phyloP scores from a whole-genome alignment of 2,888 invertebrate genomes.

The Cantharis rufa region DNA sequence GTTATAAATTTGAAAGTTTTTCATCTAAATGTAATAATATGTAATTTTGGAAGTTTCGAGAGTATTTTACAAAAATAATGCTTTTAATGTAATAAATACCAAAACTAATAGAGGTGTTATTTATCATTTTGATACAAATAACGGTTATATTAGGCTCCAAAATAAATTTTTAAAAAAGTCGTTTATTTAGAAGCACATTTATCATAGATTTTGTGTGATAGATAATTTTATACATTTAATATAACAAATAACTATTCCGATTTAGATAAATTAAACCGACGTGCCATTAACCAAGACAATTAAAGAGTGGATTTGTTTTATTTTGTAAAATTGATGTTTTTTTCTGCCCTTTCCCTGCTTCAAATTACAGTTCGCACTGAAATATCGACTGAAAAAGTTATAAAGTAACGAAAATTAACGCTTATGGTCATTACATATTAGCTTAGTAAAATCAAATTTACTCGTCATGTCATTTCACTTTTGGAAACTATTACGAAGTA shows the following conservation, averaged over 20 bases:
- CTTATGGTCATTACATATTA: not conserved
- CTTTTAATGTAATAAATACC: not conserved
- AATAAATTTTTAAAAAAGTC: not conserved
- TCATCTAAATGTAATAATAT: not conserved
- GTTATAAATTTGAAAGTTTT: constrained; percentile 2
- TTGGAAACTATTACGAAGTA: constrained; percentile 7
- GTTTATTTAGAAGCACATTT: not conserved
- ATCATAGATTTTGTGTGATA: not conserved
- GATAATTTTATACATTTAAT: not conserved
- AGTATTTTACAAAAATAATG: not conserved
- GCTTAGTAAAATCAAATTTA: not conserved
- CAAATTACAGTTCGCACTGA: not conserved
- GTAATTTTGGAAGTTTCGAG: not conserved
- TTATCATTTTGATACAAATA: not conserved
- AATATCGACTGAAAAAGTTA: not conserved
- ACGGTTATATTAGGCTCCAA: not conserved
- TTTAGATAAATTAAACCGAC: not conserved
- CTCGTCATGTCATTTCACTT: not conserved
- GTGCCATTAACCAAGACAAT: not conserved
- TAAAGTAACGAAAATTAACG: not conserved
- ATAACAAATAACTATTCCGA: not conserved
- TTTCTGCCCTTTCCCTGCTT: not conserved
- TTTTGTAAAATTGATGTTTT: not conserved
- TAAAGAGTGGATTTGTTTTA: not conserved
- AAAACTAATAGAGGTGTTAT: not conserved